Evolutionary conservation across 2,888 invertebrate species (phyloP).

Genomic region (Noctuana brunneofusca): DNA sequence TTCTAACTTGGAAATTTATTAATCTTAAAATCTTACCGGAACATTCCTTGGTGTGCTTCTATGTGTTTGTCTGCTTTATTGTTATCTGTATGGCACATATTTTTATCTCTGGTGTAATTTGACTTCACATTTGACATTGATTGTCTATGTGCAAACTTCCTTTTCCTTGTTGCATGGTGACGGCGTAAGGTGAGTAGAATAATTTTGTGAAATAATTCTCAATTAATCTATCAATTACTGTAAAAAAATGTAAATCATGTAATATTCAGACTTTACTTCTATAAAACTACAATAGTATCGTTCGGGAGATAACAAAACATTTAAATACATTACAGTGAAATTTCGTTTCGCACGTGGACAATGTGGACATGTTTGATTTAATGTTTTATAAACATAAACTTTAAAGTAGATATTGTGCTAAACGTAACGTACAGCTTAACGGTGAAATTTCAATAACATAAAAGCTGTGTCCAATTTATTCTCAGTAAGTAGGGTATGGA

Average conservation of each 20-base stretch:
- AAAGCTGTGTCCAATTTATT: not conserved
- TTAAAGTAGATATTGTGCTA: too few relatives aligned
- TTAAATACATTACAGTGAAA: not conserved
- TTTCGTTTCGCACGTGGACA: slow-evolving; percentile 4
- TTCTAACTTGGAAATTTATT: too few relatives aligned
- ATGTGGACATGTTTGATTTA: too few relatives aligned
- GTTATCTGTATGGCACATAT: too few relatives aligned
- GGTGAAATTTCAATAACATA: not conserved
- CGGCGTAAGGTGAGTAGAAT: slow-evolving; percentile 75
- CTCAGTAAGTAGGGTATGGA: not conserved
- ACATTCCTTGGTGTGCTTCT: too few relatives aligned
- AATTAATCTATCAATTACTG: not conserved
- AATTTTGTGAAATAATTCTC: slow-evolving; percentile 52
- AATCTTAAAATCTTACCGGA: too few relatives aligned
- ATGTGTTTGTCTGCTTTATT: too few relatives aligned
- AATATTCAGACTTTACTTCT: not conserved
- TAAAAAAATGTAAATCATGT: not conserved
- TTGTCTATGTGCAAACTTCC: slow-evolving; percentile 48
- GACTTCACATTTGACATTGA: not conserved
- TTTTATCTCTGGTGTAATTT: slow-evolving; percentile 5
- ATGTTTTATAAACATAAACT: too few relatives aligned
- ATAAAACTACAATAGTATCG: not conserved
- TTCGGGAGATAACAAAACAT: not conserved
- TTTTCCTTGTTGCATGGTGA: slow-evolving; percentile 81
- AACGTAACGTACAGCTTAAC: not conserved